A percentile compares a stretch with the other conserved stretches of the same genome.
phyloP scores from a whole-genome alignment of 37 sponge, comb jelly and placozoan species.

The Aplysina aerophoba region DNA sequence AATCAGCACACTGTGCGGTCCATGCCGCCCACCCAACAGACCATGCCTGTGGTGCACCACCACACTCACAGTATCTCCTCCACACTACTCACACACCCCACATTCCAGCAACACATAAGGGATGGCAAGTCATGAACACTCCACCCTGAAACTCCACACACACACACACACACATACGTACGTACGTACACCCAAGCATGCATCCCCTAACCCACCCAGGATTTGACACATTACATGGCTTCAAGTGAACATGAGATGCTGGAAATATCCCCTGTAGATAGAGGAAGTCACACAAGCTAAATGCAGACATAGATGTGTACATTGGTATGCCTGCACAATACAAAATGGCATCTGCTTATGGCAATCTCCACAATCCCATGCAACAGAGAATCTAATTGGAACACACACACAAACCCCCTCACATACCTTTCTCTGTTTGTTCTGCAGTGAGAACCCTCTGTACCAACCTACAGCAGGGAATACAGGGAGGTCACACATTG shows the following conservation, averaged over 20 bases:
- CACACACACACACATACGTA: not conserved
- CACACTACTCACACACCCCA: too few species aligned
- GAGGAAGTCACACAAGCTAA: not conserved
- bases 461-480: slow-evolving; percentile 66
- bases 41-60: too few species aligned
- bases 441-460: slow-evolving; percentile 62
- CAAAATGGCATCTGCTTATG: too few species aligned
- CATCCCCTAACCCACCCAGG: slow-evolving; percentile 73
- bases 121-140: not conserved
- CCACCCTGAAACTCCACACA: not conserved
- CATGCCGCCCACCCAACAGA: too few species aligned
- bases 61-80: too few species aligned
- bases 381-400: too few species aligned
- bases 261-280: slow-evolving; percentile 74
- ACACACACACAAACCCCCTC: not conserved
- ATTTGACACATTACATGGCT: slow-evolving; percentile 59
- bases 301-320: not conserved
- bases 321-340: slow-evolving; percentile 2
- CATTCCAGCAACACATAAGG: too few species aligned
- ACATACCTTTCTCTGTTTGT: slow-evolving; percentile 59
- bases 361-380: too few species aligned
- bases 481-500: not conserved
- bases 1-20: too few species aligned
- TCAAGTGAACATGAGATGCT: slow-evolving; percentile 76
- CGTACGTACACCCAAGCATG: not conserved